Evolutionary conservation across 2,888 invertebrate genomes (phyloP), one percentile per base, ranked within the genome.

Genomic region (Philhelius pedissequus): DNA sequence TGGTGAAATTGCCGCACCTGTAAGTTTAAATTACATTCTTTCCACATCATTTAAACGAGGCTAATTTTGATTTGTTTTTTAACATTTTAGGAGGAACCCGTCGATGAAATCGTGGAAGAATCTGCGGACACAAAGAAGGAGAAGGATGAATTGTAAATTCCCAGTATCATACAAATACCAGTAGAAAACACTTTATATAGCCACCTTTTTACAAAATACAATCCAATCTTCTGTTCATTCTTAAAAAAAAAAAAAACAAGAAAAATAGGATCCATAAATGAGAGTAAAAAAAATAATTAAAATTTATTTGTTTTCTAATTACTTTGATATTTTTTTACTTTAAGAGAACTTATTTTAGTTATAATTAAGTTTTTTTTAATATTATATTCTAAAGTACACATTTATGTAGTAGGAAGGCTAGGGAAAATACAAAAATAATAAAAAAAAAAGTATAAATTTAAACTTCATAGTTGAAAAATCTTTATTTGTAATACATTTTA

Each of bases 1-100:
- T 89, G 99, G 99, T 86, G 95, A 94, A 88, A 96, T 95, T 74
- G 96, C 95, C 52, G 93, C 95, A 89, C 94, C 94, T 25, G 93
- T 93, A 66, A 87, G 87, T 87, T 58, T 8, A 43, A 32, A 13
- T 15, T 8, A 2, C n/a, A n/a, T n/a, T 30, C 25, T 18, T 40
- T n/a, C 3, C 0, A 2, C 1, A 32, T 32, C 4, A 11, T 62
- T 27, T 15, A 5, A 18, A 2, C 35, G 6, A 13, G 7, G 52
- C 43, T 25, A 52, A 22, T 18, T 4, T 58, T 52, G 8, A 60
- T 40, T 50, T 18, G 74, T 56, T 38, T 54, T 62, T 78, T 6
- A 22, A 5, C 6, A 25, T 77, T 87, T 5, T 78, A 89, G 88
- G 86, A 86, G 80, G 87, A 86, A 54, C 89, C 90, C 71, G 88